Percentiles rank a stretch among this genome's conserved stretches.
phyloP scores from a whole-genome alignment of 2,113 vertebrate genomes.

The Podiceps cristatus region DNA sequence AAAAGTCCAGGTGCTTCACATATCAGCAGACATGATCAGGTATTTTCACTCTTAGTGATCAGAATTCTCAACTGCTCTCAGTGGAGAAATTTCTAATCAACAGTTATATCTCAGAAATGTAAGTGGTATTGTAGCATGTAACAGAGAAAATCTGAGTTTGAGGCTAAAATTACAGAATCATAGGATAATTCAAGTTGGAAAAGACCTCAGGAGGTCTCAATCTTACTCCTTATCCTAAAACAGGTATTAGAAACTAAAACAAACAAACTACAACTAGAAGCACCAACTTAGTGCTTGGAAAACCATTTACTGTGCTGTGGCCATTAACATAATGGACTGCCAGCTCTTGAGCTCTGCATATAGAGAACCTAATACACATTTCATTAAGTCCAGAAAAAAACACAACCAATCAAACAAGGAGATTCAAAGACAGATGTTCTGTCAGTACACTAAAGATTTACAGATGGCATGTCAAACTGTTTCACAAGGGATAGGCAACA shows the following conservation, averaged over 20 bases:
- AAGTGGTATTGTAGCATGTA: neutral
- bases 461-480: neutral
- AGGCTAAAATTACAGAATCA: neutral
- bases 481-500: neutral
- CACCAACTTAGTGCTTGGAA: neutral
- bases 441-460: neutral
- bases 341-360: neutral
- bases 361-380: neutral
- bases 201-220: neutral
- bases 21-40: neutral
- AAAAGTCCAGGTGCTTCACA: slow-evolving; percentile 3
- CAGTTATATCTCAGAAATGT: neutral
- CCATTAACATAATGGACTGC: neutral
- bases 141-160: neutral
- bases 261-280: neutral
- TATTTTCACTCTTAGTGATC: neutral
- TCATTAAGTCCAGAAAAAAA: neutral
- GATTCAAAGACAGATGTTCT: neutral
- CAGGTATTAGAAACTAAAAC: neutral
- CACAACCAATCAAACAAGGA: neutral
- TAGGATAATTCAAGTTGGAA: neutral
- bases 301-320: neutral
- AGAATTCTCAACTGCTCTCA: neutral
- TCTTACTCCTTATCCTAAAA: neutral
- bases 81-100: neutral